Conservation (phyloP, 1,140 invertebrate genomes). For the Euura saliciscinereae region DNA sequence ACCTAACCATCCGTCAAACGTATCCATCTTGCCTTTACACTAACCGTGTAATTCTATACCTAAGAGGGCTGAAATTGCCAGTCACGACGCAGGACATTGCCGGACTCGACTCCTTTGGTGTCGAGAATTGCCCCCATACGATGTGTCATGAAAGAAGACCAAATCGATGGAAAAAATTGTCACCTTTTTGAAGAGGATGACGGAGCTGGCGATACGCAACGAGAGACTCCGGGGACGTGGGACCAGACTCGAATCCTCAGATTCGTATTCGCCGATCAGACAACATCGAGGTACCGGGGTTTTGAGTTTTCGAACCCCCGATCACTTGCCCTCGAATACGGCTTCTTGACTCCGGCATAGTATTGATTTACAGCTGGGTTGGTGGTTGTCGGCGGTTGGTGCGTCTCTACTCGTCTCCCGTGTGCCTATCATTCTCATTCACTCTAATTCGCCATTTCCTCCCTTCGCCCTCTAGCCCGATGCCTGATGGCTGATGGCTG, state of each 20-base stretch:
- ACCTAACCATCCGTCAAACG: not conserved
- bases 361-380: conserved; percentile 41
- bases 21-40: not conserved
- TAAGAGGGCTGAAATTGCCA: not conserved
- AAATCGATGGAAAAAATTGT: too few species aligned
- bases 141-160: not conserved
- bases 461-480: conserved; percentile 28
- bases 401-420: conserved; percentile 19
- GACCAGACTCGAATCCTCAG: not conserved
- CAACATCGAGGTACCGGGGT: conserved; percentile 11
- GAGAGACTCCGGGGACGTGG: not conserved
- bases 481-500: conserved; percentile 8
- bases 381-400: not conserved
- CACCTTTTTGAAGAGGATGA: too few species aligned
- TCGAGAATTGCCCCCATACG: not conserved
- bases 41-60: not conserved
- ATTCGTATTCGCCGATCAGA: not conserved
- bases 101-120: not conserved
- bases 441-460: conserved; percentile 45
- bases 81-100: not conserved
- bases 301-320: conserved; percentile 8
- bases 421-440: conserved; percentile 38
- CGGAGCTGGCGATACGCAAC: not conserved
- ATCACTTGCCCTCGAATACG: conserved; percentile 30
- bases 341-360: conserved; percentile 34